phyloP scores from a whole-genome alignment of 2,113 vertebrate species.

The Galemys pyrenaicus region DNA sequence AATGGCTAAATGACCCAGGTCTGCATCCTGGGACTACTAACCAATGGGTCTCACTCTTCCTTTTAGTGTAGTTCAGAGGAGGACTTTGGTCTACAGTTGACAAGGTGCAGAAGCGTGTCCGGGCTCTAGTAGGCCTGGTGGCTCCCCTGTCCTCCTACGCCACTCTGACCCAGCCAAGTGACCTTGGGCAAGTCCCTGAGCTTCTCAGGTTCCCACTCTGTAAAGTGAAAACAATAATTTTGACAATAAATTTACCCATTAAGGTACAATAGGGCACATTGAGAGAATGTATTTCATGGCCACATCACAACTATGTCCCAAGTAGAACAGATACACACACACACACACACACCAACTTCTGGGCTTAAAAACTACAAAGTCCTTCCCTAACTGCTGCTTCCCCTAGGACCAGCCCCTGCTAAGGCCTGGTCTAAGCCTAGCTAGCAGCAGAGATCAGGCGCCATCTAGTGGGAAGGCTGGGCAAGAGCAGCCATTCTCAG shows the following conservation, averaged over 20 bases:
- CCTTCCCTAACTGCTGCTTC: rapidly evolving
- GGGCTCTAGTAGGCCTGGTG: too few species aligned
- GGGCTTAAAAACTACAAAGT: neutral
- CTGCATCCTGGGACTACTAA: neutral
- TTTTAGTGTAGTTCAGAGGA: neutral
- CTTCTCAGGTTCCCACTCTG: neutral
- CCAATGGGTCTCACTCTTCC: neutral
- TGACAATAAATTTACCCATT: neutral
- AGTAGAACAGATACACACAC: neutral
- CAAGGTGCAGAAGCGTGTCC: neutral
- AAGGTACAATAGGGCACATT: neutral
- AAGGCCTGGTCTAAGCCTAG: neutral
- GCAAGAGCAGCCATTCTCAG: neutral
- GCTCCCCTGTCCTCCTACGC: too few species aligned
- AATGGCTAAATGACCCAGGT: neutral
- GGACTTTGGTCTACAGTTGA: neutral
- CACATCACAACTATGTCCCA: neutral
- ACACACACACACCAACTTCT: neutral
- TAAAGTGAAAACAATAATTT: neutral
- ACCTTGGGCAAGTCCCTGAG: neutral
- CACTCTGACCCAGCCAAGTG: neutral
- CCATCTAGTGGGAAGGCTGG: constrained; percentile 17
- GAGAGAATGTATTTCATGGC: neutral
- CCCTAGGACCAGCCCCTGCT: too few species aligned
- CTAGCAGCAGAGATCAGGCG: neutral